Evolutionary conservation across 2,113 vertebrate genomes (phyloP), one percentile per base, ranked within the genome.

Genomic region (Lamprologus tigripictilis): DNA sequence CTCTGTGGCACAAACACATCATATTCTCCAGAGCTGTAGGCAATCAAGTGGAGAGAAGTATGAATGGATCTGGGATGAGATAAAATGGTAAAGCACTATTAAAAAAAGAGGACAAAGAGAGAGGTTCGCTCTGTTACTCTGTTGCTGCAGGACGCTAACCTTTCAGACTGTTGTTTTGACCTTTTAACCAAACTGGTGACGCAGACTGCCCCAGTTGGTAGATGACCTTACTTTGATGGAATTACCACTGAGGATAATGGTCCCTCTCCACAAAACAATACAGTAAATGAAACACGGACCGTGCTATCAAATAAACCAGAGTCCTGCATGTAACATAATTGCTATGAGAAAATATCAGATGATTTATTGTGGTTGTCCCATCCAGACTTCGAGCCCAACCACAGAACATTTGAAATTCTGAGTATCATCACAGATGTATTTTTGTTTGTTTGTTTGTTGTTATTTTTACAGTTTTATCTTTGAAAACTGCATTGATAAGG

Each of bases 151-250:
- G 95, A 93, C 80, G 4, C 88, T 94, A 90, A 96, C 94, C 93
- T 96, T 96, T 95, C 89, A 92, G 73, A 55, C 87, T 82, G 91
- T 87, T 93, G 87, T 91, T 93, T 90, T 95, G 95, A 95, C 94
- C 94, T 96, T 96, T 95, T 85, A 92, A 92, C 90, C 91, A 93
- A 94, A 93, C 92, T 28, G 1, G 82, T 95, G 95, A 95, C 83
- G 90, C 90, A 83, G 90, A 63, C 79, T 89, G 89, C 86, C 86
- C 92, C 90, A 81, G 91, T 91, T 92, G 88, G 93, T 85, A 86
- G 76, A 89, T 95, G 94, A 94, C 94, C 95, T 96, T 96, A 92
- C 94, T 95, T 95, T 96, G 94, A 96, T 95, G 93, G 93, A 92
- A 93, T 93, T 91, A 94, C 91, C 80, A 92, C 88, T 89, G 82